Base-by-base conservation (phyloP, 2,113 vertebrate species). In the Turnix velox region DNA sequence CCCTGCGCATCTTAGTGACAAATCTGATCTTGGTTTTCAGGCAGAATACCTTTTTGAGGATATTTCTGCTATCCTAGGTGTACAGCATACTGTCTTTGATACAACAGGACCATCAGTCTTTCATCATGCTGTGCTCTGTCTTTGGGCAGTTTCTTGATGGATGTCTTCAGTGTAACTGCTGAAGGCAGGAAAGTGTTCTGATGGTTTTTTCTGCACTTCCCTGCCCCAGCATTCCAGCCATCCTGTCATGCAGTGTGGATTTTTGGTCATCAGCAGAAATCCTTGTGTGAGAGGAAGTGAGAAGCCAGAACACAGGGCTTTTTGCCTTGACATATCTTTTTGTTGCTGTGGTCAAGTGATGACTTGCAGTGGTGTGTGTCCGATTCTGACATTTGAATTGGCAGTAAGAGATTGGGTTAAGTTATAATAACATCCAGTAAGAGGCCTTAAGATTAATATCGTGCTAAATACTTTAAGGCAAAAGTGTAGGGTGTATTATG, bases 171-270 rank as follows among this genome's bases (percentile, higher is more conserved):
- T 59, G 15, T 45, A 55, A 40, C 61, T 51, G 30, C 8, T 65
- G 35, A 79, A 82, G 35, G 25, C 12, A 67, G 37, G 57, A 24
- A 67, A 22, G 43, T 59, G 16, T 55, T 77, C 14, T 62, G 42
- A 40, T 4, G 3, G 2, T 5, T 1, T 3, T 52, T 84, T 84
- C 27, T 59, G 46, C 24, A 23, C 12, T 5, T 2, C 5, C 7
- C 9, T 62, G 15, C 8, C 14, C 22, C 25, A 52, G 17, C 16
- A 18, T 46, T 90, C 40, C 40, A 57, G 45, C 18, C 16, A 80
- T 61, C 30, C 65, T 77, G 1, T 49, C 13, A 1, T 19, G 11
- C 22, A 22, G 2, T 11, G 15, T 55, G 35, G 58, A n/a, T 4
- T 73, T 77, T 78, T 74, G 15, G 23, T 74, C 18, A 39, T 19